Evolutionary conservation across 2,888 invertebrate genomes (phyloP).

Genomic region (Julus scandinavius): DNA sequence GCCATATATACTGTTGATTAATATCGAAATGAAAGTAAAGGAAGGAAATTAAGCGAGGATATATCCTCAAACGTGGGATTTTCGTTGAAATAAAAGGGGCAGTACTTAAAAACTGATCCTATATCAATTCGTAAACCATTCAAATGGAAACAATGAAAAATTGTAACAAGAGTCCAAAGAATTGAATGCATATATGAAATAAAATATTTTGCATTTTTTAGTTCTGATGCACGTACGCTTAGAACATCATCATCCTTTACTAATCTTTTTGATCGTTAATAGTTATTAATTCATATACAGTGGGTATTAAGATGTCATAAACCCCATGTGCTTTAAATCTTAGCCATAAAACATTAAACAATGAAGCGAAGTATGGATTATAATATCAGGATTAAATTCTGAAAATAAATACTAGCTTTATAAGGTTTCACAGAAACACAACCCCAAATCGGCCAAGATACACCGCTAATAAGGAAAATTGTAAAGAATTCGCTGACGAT

Average conservation of each 20-base stretch:
- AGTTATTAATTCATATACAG: not conserved
- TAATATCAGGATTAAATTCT: not conserved
- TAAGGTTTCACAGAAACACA: not conserved
- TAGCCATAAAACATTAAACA: conserved; percentile 4
- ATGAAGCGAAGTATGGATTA: not conserved
- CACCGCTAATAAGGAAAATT: no score
- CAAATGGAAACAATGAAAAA: not conserved
- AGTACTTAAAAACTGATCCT: not conserved
- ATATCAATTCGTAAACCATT: not conserved
- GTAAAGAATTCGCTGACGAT: no score
- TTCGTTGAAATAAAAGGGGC: not conserved
- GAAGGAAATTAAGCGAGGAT: not conserved
- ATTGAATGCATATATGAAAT: not conserved
- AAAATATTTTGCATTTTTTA: not conserved
- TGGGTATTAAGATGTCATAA: not conserved
- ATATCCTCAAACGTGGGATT: not conserved
- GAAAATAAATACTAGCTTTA: not conserved
- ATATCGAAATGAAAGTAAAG: not conserved
- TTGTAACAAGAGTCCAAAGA: not conserved
- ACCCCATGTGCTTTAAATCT: not conserved
- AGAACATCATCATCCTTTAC: not conserved
- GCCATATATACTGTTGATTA: conserved; percentile 10
- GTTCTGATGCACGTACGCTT: not conserved
- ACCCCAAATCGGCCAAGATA: no score
- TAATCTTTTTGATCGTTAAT: not conserved